phyloP scores from a whole-genome alignment of 2,113 vertebrate species.

The Albula goreensis region DNA sequence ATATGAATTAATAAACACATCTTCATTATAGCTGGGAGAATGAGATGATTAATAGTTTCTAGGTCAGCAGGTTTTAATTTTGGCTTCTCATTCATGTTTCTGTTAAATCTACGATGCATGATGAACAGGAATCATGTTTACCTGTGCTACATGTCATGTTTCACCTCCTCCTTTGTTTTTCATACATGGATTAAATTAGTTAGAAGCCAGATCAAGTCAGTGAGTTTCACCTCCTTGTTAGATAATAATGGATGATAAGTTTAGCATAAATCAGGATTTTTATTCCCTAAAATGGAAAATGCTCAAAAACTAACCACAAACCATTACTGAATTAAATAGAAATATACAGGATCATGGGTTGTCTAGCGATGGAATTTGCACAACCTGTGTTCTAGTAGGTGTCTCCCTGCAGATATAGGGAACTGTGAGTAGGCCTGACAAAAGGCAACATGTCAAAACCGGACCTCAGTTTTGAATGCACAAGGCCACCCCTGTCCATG shows the following conservation, averaged over 20 bases:
- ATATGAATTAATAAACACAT: constrained; percentile 12
- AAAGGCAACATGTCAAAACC: too few species aligned
- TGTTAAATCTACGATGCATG: background rate
- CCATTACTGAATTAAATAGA: background rate
- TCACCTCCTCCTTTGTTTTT: background rate
- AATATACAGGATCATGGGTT: background rate
- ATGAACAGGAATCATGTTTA: background rate
- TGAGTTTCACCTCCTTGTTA: too few species aligned
- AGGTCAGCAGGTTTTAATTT: background rate
- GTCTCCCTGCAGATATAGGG: background rate
- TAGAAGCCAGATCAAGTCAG: background rate
- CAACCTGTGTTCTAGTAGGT: background rate
- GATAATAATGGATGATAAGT: too few species aligned
- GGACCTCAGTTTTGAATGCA: too few species aligned
- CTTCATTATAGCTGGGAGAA: background rate
- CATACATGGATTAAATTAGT: background rate
- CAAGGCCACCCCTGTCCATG: too few species aligned
- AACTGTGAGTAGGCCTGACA: too few species aligned
- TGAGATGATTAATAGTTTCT: background rate
- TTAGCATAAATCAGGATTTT: background rate
- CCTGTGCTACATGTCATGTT: background rate
- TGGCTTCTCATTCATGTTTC: background rate
- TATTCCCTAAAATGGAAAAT: background rate
- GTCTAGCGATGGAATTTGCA: background rate
- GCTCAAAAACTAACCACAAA: background rate